Base-by-base conservation (phyloP, 92 coral and sea anemone species). In the Porites evermanni region DNA sequence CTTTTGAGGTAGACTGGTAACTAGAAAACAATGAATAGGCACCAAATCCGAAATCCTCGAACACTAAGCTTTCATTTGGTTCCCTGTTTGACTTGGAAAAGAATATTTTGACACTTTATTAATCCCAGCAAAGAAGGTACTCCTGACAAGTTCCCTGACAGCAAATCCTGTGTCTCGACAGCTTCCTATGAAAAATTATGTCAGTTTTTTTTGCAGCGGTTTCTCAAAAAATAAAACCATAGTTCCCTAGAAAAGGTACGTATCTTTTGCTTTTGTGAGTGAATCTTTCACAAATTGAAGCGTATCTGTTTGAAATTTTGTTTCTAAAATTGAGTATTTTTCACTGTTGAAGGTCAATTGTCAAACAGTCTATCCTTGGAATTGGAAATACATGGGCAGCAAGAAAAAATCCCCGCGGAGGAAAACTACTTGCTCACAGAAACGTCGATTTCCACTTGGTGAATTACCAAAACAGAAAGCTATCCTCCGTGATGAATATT, bases 391-490 rank as follows among this genome's bases (percentile, higher is more conserved):
- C 78, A 53, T 66, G 89, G 84, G 89, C 23, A 64, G 89, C 68
- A 85, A 85, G 85, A 76, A 67, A n/a, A 84, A 89, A 77, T 70
- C 91, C 72, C 67, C 71, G 75, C 86, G 84, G 81, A 61, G 87
- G 54, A 52, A 68, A 2, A 66, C 52, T 10, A 26, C 47, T 69
- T 81, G 69, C 50, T 86, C 88, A 47, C 85, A 69, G 86, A 91
- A 88, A 72, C 29, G 69, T 11, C 85, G 89, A 65, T 83, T 91
- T 77, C 89, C 93, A 20, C 12, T 54, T 11, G 59, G 59, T 3
- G 13, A 92, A 64, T 86, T 89, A 19, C 86, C 86, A 54, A 81
- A 80, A 77, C 85, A 92, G 51, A 69, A 90, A 73, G 93, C 91
- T 73, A 87, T n/a, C 69, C 82, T 89, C 58, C 87, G 79, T 59